Percentiles rank a stretch among this genome's conserved stretches.
phyloP scores from a whole-genome alignment of 2,888 invertebrate genomes.

The Drosophila antonietae region DNA sequence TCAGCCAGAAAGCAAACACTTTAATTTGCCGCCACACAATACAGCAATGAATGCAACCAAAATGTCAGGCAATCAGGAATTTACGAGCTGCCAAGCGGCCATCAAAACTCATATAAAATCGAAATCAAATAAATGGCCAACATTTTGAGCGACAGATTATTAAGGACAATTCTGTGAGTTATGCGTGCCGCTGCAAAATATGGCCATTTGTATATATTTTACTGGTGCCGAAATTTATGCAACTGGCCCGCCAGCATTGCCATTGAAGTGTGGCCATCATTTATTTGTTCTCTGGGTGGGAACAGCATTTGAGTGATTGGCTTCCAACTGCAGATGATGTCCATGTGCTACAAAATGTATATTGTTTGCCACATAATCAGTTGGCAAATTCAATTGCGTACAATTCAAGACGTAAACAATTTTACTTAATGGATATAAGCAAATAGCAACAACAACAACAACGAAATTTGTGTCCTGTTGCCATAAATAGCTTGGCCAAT shows the following conservation, averaged over 20 bases:
- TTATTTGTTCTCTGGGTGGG: constrained; percentile 10
- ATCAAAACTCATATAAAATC: constrained; percentile 65
- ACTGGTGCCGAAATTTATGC: constrained; percentile 64
- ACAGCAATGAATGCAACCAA: constrained; percentile 12
- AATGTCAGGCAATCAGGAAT: constrained; percentile 44
- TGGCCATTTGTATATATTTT: constrained; percentile 50
- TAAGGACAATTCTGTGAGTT: constrained; percentile 31
- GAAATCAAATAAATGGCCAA: constrained; percentile 65
- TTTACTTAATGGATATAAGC: constrained; percentile 52
- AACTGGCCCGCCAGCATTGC: constrained; percentile 32
- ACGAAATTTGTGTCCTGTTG: constrained; percentile 38
- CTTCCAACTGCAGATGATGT: constrained; percentile 47
- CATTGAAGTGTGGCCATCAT: constrained; percentile 61
- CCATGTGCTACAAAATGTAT: neutral
- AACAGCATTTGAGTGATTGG: constrained; percentile 65
- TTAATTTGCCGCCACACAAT: constrained; percentile 22
- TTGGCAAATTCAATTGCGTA: constrained; percentile 50
- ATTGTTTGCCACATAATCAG: constrained; percentile 54
- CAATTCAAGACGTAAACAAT: constrained; percentile 68
- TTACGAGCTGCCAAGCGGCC: constrained; percentile 53
- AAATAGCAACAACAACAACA: constrained; percentile 37
- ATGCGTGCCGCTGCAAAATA: constrained; percentile 62
- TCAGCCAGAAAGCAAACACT: constrained; percentile 13
- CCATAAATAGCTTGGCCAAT: constrained; percentile 37
- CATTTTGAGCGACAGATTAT: constrained; percentile 58